Conservation (phyloP, 2,797 vertebrate species). For the Acanthis flammea region DNA sequence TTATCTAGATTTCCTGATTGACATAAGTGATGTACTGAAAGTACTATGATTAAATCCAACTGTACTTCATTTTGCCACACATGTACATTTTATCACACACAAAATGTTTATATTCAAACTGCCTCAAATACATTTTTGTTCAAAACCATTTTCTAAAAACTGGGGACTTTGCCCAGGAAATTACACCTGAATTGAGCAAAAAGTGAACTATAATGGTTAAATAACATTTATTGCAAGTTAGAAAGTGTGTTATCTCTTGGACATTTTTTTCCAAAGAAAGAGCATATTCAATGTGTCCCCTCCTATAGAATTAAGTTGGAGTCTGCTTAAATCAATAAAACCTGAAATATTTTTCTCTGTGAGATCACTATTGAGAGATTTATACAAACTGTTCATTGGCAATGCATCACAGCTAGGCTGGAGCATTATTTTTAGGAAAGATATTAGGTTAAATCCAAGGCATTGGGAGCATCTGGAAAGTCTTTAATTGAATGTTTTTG, state of each 20-base stretch:
- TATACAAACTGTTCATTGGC: neutral
- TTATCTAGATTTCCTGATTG: constrained; percentile 47
- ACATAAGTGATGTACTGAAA: neutral
- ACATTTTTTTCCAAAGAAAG: neutral
- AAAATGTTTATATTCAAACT: neutral
- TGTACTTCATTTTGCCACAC: neutral
- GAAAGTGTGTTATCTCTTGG: neutral
- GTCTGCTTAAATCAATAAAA: neutral
- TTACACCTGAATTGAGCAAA: neutral
- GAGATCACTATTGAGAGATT: neutral
- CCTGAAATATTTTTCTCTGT: neutral
- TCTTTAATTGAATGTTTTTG: neutral
- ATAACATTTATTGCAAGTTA: neutral
- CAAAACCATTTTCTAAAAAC: neutral
- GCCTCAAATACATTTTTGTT: neutral
- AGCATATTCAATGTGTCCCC: neutral
- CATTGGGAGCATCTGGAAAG: neutral
- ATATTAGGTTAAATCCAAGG: neutral
- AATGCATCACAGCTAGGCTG: neutral
- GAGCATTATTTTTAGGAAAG: neutral
- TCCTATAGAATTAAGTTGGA: neutral
- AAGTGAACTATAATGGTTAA: neutral
- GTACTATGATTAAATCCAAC: constrained; percentile 39
- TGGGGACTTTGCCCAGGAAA: neutral
- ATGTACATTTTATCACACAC: neutral